Percentiles rank a stretch among this genome's conserved stretches.
Conservation (phyloP, 1,140 invertebrate genomes). For the Bombyx mori region ASM3026992v2 NC_085127.1:4487001-4487500, state of each 20-base stretch:
- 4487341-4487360: neutral
- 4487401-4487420: too few species aligned
- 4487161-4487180: slow-evolving; percentile 73
- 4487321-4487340: slow-evolving; percentile 3
- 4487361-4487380: slow-evolving; percentile 5
- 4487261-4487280: neutral
- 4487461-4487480: too few species aligned
- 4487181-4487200: slow-evolving; percentile 18
- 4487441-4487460: too few species aligned
- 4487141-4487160: slow-evolving; percentile 71
- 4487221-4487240: slow-evolving; percentile 18
- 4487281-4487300: neutral
- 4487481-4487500: too few species aligned
- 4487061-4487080: slow-evolving; percentile 37
- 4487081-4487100: slow-evolving; percentile 29
- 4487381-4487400: slow-evolving; percentile 1
- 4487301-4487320: neutral
- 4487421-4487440: too few species aligned
- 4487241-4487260: neutral
- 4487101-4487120: slow-evolving; percentile 43
- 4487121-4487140: slow-evolving; percentile 65
- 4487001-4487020: slow-evolving; percentile 17
- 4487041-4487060: slow-evolving; percentile 27
- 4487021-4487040: slow-evolving; percentile 19
- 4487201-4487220: slow-evolving; percentile 4